These are phyloP conservation scores for silkworm (Bombyx mori) DNA, from an alignment of 1,140 invertebrate species.

Conservation along the genomic window DNA sequence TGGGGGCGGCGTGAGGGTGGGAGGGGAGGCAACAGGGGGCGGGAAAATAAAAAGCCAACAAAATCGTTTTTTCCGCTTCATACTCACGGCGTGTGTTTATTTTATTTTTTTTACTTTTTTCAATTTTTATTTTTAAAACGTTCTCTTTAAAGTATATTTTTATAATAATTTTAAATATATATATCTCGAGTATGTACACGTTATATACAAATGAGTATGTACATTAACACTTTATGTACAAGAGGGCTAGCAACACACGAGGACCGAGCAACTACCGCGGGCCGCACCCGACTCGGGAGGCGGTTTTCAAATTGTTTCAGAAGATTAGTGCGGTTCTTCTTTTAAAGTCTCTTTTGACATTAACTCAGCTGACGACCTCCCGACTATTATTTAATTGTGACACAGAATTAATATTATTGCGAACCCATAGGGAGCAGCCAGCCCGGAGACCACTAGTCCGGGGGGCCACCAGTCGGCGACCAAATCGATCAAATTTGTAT, in stretches of 20 bases:
- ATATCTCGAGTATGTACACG: conserved; percentile 61
- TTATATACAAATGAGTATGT: conserved; percentile 35
- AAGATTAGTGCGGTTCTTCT: no score
- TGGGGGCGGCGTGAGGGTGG: not conserved
- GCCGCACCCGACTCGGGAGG: no score
- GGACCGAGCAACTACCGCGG: no score
- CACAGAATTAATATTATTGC: no score
- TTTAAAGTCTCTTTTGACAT: no score
- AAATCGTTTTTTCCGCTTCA: conserved; percentile 54
- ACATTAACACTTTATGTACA: conserved; percentile 38
- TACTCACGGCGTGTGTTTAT: conserved; percentile 65
- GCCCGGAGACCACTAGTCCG: no score
- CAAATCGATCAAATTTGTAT: no score
- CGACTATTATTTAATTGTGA: no score
- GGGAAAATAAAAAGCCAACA: conserved; percentile 40
- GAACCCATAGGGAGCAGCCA: no score
- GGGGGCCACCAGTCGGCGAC: no score
- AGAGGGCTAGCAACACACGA: not conserved
- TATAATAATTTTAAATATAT: conserved; percentile 64
- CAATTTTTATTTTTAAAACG: conserved; percentile 58
- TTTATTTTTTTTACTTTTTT: conserved; percentile 54
- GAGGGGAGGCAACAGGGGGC: not conserved
- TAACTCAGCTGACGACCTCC: no score
- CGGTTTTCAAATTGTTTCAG: no score
- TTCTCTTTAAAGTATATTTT: conserved; percentile 56